Evolutionary conservation across 2,113 vertebrate genomes (phyloP).

Genomic region (Stomatorhinus ivindoensis): DNA sequence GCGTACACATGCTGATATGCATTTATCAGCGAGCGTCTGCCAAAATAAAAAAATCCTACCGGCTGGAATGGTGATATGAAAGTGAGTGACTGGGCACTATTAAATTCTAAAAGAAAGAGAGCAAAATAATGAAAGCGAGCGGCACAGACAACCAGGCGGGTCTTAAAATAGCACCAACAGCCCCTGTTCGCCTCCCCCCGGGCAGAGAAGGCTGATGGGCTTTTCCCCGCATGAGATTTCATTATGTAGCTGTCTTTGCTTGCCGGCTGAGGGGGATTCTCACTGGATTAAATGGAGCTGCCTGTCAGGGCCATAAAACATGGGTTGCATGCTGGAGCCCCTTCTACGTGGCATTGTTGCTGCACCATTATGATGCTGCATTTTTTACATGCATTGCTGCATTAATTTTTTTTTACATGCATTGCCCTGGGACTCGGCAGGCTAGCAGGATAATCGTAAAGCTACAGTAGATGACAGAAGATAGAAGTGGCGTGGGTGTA

Average conservation of each 20-base stretch:
- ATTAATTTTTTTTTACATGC: not conserved
- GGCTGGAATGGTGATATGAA: not conserved
- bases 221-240: constrained; percentile 42
- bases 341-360: constrained; percentile 8
- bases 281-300: constrained; percentile 43
- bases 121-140: not conserved
- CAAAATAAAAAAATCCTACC: not conserved
- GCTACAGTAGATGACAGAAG: too few species aligned
- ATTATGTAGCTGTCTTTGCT: constrained; percentile 43
- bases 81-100: not conserved
- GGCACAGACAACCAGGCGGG: not conserved
- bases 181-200: constrained; percentile 22
- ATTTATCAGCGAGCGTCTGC: not conserved
- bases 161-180: constrained; percentile 29
- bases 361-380: not conserved
- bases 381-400: too few species aligned
- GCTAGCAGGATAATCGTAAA: not conserved
- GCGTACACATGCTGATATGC: constrained; percentile 29
- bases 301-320: constrained; percentile 36
- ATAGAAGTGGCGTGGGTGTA: not conserved
- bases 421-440: not conserved
- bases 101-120: constrained; percentile 9
- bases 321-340: constrained; percentile 23
- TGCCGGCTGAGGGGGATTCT: constrained; percentile 29
- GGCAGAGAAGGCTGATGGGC: constrained; percentile 34